A percentile compares a stretch with the other conserved stretches of the same genome.
These are phyloP conservation scores for Hydrochoerus hydrochaeris DNA, from an alignment of 2,113 vertebrate genomes.

Conservation along the genomic window DNA sequence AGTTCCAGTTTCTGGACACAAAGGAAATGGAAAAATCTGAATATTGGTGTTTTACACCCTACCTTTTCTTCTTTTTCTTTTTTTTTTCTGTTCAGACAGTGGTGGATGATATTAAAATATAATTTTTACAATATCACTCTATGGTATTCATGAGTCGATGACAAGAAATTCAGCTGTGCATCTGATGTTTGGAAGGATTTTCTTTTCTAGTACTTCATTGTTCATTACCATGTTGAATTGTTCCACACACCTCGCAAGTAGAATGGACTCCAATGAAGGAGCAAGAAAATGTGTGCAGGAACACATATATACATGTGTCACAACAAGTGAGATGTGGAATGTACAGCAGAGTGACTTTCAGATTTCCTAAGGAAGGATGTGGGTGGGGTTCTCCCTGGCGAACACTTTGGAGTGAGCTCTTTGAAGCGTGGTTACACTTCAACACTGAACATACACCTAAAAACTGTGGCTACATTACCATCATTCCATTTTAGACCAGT, in stretches of 20 bases:
- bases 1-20: background rate
- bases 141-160: background rate
- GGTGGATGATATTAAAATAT: background rate
- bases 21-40: conserved; percentile 28
- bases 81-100: background rate
- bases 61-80: background rate
- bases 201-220: background rate
- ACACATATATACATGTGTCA: rapidly evolving
- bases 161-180: conserved; percentile 28
- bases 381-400: background rate
- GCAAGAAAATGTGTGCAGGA: rapidly evolving
- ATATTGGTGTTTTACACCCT: background rate
- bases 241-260: background rate
- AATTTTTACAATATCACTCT: background rate
- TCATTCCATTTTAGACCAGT: background rate
- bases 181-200: conserved; percentile 11
- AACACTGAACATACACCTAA: background rate
- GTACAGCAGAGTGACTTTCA: background rate
- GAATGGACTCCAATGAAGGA: background rate
- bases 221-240: background rate
- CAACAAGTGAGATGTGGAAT: background rate
- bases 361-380: background rate
- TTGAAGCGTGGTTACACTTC: background rate
- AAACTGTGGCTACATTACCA: background rate
- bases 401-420: background rate